A percentile compares a stretch with the other conserved stretches of the same genome.
Conservation (phyloP, 2,888 invertebrate species). For the Parnassius apollo region DNA sequence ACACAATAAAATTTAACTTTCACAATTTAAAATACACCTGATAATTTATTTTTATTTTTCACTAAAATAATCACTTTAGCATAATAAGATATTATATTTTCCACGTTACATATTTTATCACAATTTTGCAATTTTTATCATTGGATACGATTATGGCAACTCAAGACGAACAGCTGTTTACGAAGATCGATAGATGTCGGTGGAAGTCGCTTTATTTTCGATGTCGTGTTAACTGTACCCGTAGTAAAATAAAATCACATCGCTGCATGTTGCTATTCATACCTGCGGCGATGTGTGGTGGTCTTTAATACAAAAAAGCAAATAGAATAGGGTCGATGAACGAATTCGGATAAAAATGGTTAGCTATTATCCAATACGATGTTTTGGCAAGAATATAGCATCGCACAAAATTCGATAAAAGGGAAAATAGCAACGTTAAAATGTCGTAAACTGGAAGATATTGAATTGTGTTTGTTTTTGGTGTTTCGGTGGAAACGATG, state of each 20-base stretch:
- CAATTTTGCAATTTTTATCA: not conserved
- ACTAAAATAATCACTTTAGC: no score
- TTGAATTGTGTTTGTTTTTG: conserved; percentile 73
- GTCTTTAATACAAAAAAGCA: conserved; percentile 58
- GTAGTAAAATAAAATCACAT: conserved; percentile 74
- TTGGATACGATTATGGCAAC: conserved; percentile 51
- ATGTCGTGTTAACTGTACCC: conserved; percentile 72
- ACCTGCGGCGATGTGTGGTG: conserved; percentile 59
- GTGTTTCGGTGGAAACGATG: conserved; percentile 80
- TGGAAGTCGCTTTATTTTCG: conserved; percentile 77
- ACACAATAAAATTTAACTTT: no score
- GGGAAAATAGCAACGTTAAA: conserved; percentile 42
- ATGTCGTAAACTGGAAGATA: conserved; percentile 54
- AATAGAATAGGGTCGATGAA: conserved; percentile 59
- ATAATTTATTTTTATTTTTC: no score
- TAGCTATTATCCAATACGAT: conserved; percentile 37
- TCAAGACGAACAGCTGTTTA: conserved; percentile 62
- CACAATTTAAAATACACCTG: no score
- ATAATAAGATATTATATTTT: no score
- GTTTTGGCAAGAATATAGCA: conserved; percentile 24
- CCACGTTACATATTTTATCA: no score
- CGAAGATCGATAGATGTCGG: conserved; percentile 78
- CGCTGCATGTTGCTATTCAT: conserved; percentile 52
- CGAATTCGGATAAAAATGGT: conserved; percentile 53
- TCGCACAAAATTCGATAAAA: conserved; percentile 20